These are phyloP conservation scores for Agrotis segetum DNA, from an alignment of 2,888 invertebrate species.

Conservation along the genomic window DNA sequence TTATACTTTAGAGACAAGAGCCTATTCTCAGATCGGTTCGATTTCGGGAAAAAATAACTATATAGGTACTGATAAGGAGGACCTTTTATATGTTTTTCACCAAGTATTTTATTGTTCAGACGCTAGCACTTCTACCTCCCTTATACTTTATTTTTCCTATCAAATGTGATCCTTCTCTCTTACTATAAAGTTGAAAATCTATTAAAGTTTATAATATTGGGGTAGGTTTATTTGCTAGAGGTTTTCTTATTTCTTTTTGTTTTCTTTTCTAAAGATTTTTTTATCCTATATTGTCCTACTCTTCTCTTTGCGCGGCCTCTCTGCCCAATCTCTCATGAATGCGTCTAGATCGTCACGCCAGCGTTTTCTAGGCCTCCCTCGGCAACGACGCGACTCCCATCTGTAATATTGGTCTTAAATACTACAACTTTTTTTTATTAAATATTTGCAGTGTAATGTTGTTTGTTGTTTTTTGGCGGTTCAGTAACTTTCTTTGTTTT, in stretches of 20 bases:
- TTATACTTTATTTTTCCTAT: no score
- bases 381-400: no score
- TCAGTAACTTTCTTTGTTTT: not conserved
- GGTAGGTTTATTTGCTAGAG: no score
- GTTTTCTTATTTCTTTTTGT: constrained; percentile 11
- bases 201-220: no score
- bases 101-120: not conserved
- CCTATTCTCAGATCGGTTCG: not conserved
- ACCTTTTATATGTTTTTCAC: not conserved
- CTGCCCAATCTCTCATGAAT: no score
- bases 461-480: constrained; percentile 6
- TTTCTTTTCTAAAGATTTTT: not conserved
- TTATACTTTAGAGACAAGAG: not conserved
- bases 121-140: no score
- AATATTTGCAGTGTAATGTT: constrained; percentile 10
- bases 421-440: not conserved
- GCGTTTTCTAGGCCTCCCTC: no score
- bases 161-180: no score
- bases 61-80: constrained; percentile 24
- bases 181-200: no score
- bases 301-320: no score
- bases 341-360: no score
- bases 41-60: not conserved
- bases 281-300: no score
- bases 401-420: not conserved